Percentiles rank a stretch among this genome's conserved stretches.
Evolutionary conservation across 2,888 invertebrate species (phyloP).

Genomic region (Tanytarsus gracilentus): DNA sequence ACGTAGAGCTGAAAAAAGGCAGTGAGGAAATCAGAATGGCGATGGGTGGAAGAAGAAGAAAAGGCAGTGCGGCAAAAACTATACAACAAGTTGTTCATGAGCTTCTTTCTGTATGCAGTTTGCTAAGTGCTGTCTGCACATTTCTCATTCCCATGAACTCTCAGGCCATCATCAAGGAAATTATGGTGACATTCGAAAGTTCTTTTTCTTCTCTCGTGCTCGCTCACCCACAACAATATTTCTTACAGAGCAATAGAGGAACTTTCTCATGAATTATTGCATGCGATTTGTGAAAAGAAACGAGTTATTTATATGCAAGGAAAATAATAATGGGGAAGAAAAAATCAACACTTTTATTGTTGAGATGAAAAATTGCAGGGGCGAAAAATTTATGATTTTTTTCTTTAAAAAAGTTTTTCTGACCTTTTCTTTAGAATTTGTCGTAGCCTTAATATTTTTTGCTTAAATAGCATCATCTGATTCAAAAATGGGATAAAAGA

Average conservation of each 20-base stretch:
- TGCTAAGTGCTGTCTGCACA: not conserved
- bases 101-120: too few species aligned
- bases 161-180: conserved; percentile 1
- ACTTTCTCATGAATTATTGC: conserved; percentile 7
- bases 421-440: too few species aligned
- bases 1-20: conserved; percentile 1
- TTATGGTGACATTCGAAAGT: not conserved
- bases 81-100: conserved; percentile 1
- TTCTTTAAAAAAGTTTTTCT: not conserved
- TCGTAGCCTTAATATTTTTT: too few species aligned
- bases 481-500: too few species aligned
- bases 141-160: not conserved
- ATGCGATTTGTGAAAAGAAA: conserved; percentile 6
- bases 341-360: not conserved
- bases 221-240: not conserved
- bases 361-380: not conserved
- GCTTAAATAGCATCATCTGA: too few species aligned
- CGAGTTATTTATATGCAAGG: conserved; percentile 10
- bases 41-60: not conserved
- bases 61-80: not conserved
- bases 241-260: not conserved
- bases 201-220: not conserved
- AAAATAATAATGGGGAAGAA: not conserved
- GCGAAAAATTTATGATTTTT: not conserved
- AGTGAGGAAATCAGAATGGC: not conserved